phyloP scores from a whole-genome alignment of 2,113 vertebrate species.

The Gallinago undulata region DNA sequence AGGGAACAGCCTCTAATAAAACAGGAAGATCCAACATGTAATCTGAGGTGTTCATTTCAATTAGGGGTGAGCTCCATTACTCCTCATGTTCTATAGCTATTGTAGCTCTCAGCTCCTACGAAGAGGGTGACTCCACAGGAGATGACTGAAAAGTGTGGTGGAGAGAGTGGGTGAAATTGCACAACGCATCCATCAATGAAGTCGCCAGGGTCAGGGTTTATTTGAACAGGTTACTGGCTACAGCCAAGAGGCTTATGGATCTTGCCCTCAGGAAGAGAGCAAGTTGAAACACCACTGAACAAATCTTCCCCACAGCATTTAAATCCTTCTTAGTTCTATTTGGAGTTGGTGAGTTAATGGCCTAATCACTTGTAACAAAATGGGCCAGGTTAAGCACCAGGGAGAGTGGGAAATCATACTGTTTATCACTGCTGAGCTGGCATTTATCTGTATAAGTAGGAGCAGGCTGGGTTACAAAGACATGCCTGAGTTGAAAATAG shows the following conservation, averaged over 20 bases:
- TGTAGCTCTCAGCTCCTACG: neutral
- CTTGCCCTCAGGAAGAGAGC: neutral
- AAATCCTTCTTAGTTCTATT: slow-evolving; percentile 6
- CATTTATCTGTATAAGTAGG: neutral
- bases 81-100: neutral
- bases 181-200: neutral
- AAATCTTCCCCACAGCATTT: neutral
- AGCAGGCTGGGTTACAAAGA: neutral
- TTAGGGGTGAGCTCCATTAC: neutral
- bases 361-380: slow-evolving; percentile 10
- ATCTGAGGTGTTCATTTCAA: slow-evolving; percentile 2
- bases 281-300: neutral
- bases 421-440: slow-evolving; percentile 20
- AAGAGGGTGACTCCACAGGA: neutral
- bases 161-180: neutral
- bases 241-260: neutral
- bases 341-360: slow-evolving; percentile 11
- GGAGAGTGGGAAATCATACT: neutral
- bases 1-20: neutral
- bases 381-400: neutral
- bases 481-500: neutral
- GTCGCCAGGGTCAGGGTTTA: neutral
- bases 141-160: neutral
- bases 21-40: neutral
- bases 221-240: neutral